Evolutionary conservation across 2,888 invertebrate species (phyloP), one percentile per base, ranked within the genome.

Genomic region (Drosophila buzzatii): DNA sequence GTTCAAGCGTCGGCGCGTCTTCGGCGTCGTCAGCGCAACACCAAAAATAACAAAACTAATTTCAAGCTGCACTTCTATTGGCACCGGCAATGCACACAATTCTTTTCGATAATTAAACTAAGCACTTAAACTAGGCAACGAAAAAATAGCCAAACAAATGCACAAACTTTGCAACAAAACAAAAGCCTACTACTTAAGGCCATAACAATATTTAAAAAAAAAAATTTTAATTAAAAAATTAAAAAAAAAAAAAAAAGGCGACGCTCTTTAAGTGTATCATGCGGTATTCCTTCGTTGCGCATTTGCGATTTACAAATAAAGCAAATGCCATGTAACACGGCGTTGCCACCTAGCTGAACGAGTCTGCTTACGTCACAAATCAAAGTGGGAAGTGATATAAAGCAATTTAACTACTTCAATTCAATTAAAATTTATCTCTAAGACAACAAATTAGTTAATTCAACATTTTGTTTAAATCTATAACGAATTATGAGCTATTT

Each of bases 311-410:
- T 16, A 39, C 60, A 42, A 42, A 14, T 61, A 41, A 69, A 7
- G 6, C n/a, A 18, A 59, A 47, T 1, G 16, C 16, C 37, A 16
- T 51, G 31, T 37, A 16, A 39, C 37, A 39, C 4, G 5, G 42
- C 0, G 79, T 39, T 76, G 79, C 76, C 75, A 79, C 63, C 20
- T 42, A 2, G 59, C 63, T 9, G 31, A 9, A 58, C 10, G n/a
- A 27, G 27, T 6, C 23, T 23, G 18, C 31, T 66, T 41, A 27
- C 12, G 35, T 10, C 7, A 16, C 16, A 9, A 31, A 7, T 18
- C n/a, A 1, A 39, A 23, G 3, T 31, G 1, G 1, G 2, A 47
- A n/a, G 16, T 23, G 31, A 7, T 16, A 2, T 1, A 44, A 10
- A 3, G 6, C 12, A 9, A 33, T 16, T n/a, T 2, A 2, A 16